Conservation (phyloP, 2,113 vertebrate genomes). For the Chinchilla lanigera region DNA sequence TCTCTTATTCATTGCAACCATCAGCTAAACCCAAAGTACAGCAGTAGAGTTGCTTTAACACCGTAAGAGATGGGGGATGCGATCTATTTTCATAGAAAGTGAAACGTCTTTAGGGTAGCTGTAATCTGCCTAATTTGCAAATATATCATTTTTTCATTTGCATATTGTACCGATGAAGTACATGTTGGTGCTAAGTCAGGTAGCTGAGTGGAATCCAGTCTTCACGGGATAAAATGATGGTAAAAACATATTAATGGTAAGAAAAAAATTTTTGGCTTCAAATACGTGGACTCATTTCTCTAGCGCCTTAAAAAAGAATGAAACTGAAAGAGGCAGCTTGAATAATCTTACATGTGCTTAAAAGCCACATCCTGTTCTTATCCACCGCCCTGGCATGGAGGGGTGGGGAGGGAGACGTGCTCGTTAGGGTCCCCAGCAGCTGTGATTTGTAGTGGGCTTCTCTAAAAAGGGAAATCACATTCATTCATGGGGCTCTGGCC, state of each 20-base stretch:
- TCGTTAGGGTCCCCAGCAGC: conserved; percentile 77
- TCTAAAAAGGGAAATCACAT: conserved; percentile 75
- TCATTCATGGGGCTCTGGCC: conserved; percentile 65
- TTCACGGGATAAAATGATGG: not conserved
- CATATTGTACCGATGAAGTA: not conserved
- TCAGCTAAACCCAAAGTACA: not conserved
- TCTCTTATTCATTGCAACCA: not conserved
- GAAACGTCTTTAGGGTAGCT: conserved; percentile 1
- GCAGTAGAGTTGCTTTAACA: not conserved
- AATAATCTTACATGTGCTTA: conserved; percentile 56
- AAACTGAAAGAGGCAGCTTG: conserved; percentile 74
- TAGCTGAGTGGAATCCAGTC: not conserved
- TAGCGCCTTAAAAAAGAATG: conserved; percentile 51
- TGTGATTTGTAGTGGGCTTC: conserved; percentile 78
- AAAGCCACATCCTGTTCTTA: conserved; percentile 90
- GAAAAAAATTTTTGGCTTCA: conserved; percentile 4
- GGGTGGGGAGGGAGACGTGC: conserved; percentile 81
- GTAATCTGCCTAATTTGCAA: not conserved
- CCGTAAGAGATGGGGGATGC: not conserved
- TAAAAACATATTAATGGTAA: not conserved
- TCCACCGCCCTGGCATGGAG: conserved; percentile 76
- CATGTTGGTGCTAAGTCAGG: not conserved
- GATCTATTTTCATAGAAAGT: conserved; percentile 36
- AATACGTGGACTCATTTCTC: conserved; percentile 35
- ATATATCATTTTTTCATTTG: not conserved